Base-by-base conservation (phyloP, 2,888 invertebrate genomes). In the Formica aserva region DNA sequence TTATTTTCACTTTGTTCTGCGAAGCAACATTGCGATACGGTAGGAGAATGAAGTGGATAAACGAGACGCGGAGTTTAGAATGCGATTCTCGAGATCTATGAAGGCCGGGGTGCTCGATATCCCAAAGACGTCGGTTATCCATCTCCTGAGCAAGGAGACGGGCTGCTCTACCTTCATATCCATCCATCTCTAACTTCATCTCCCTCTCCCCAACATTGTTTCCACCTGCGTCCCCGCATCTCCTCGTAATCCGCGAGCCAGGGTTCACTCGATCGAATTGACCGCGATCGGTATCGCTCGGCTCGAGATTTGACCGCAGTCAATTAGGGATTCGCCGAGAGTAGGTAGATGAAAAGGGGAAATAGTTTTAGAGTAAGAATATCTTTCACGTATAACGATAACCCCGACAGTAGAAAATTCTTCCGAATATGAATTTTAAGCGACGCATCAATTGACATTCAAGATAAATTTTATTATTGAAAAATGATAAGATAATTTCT, bases 261-360 rank as follows among this genome's bases (percentile, higher is more conserved):
- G 78, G 84, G 75, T 84, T 78, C 71, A 71, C 75, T 74, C 85
- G 78, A 87, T 87, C 84, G 60, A 81, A 86, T 84, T 84, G 83
- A 72, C 71, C 76, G 26, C 78, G 87, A 88, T 89, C 88, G 84
- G 78, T 88, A 89, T 86, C 89, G 71, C 72, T 77, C 65, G 71
- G 71, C 55, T 83, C 85, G 38, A 63, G 77, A 76, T 87, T 85
- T 83, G 83, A 80, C 77, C 78, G 78, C 15, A 86, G 88, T 89
- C 89, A 87, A 89, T 89, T 89, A 89, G 77, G 82, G 87, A 86
- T 81, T 80, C 72, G 78, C 74, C 41, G 63, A 57, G 66, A 77
- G 83, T 77, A 82, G 83, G 62, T 85, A 87, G 82, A 75, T 85
- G 86, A 84, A 88, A 77, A 62, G 74, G 75, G 66, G 35, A 83